phyloP scores from a whole-genome alignment of 1,140 invertebrate species.

The Venturia canescens region DNA sequence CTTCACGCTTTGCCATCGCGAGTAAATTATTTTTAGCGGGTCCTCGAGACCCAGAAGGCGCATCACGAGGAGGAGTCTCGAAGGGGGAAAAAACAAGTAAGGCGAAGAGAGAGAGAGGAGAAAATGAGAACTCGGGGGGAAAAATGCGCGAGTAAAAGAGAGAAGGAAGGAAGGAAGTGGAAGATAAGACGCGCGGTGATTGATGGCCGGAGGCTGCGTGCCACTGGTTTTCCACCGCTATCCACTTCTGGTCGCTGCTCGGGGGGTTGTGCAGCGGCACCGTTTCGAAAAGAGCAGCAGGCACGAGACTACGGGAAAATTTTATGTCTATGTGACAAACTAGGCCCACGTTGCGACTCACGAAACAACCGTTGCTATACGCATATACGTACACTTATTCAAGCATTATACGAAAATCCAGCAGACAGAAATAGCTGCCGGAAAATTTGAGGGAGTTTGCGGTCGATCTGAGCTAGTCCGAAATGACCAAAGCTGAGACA shows the following conservation, averaged over 20 bases:
- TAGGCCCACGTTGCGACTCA: background rate
- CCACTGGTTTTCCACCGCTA: conserved; percentile 28
- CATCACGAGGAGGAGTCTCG: conserved; percentile 15
- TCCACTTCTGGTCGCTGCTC: conserved; percentile 38
- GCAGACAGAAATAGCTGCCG: background rate
- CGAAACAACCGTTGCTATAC: background rate
- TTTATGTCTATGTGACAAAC: background rate
- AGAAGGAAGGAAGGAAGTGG: conserved; percentile 52
- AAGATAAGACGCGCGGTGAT: conserved; percentile 65
- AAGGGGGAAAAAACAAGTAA: background rate
- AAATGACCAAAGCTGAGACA: background rate
- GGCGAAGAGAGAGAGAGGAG: background rate
- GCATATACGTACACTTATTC: background rate
- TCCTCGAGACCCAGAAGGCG: conserved; percentile 44
- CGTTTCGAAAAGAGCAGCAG: conserved; percentile 36
- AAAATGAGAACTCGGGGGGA: conserved; percentile 20
- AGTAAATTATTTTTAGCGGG: conserved; percentile 44
- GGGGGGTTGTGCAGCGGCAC: conserved; percentile 20
- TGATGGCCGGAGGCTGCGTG: conserved; percentile 60
- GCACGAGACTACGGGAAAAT: background rate
- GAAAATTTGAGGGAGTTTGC: background rate
- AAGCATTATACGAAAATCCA: background rate
- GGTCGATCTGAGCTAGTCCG: background rate
- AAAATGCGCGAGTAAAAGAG: conserved; percentile 40
- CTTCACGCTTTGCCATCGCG: conserved; percentile 1